Conservation (phyloP, 1,140 invertebrate genomes). For the Drosophila pachea region DNA sequence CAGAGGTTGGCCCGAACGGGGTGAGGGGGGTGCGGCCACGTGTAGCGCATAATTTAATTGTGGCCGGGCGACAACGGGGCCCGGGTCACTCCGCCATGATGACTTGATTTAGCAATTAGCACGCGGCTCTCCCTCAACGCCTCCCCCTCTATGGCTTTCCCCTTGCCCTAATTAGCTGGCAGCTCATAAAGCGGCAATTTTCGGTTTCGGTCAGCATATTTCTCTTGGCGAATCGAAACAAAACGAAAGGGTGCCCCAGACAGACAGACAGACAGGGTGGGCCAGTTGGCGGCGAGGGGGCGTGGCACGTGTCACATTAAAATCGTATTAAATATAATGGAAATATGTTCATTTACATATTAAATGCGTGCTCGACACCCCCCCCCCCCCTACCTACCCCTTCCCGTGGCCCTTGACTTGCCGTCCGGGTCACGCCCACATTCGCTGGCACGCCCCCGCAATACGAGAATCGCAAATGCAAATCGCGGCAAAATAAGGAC, state of each 20-base stretch:
- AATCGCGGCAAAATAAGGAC: background rate
- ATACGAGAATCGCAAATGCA: background rate
- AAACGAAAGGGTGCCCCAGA: too few species aligned
- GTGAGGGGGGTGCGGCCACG: constrained; percentile 14
- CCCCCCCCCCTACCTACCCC: background rate
- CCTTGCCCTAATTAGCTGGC: constrained; percentile 32
- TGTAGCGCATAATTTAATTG: constrained; percentile 66
- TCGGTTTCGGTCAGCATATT: constrained; percentile 20
- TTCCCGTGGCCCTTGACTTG: background rate
- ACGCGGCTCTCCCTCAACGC: constrained; percentile 12
- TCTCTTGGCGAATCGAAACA: background rate
- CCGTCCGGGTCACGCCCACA: background rate
- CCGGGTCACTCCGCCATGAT: constrained; percentile 2
- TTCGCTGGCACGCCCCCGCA: background rate
- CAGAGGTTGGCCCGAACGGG: background rate
- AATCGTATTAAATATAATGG: constrained; percentile 59
- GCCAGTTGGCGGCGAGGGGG: background rate
- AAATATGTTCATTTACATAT: constrained; percentile 63
- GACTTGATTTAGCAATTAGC: constrained; percentile 69
- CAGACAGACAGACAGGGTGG: background rate
- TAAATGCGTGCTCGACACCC: constrained; percentile 29
- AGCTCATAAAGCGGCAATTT: constrained; percentile 55
- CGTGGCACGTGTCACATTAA: constrained; percentile 52
- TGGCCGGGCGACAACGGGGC: constrained; percentile 1
- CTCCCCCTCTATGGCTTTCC: background rate